phyloP scores from a whole-genome alignment of 1,140 invertebrate species.

The Oncopeltus fasciatus region DNA sequence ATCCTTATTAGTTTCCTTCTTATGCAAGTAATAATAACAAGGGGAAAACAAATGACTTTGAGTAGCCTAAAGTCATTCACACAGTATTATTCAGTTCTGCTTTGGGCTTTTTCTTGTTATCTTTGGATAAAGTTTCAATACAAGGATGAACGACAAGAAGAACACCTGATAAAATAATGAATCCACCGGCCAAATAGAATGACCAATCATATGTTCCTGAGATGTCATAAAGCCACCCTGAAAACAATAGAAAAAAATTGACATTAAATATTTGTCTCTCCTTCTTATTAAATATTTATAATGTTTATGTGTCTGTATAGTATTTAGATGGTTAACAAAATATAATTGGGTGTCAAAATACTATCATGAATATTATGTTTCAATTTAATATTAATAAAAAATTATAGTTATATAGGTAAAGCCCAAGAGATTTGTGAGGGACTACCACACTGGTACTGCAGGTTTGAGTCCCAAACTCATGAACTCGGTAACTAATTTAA shows the following conservation, averaged over 20 bases:
- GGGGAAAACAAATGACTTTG: too few species aligned
- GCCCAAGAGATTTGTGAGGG: too few species aligned
- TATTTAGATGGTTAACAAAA: neutral
- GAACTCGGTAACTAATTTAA: too few species aligned
- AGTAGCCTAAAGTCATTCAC: neutral
- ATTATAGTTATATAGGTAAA: too few species aligned
- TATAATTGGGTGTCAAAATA: too few species aligned
- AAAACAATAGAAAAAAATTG: constrained; percentile 27
- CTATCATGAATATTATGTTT: too few species aligned
- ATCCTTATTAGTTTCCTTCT: too few species aligned
- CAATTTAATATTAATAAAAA: too few species aligned
- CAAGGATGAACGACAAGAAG: constrained; percentile 52
- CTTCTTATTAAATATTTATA: neutral
- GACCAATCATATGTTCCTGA: constrained; percentile 66
- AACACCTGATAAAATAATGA: constrained; percentile 68
- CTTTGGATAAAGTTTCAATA: constrained; percentile 12
- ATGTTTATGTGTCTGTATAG: neutral
- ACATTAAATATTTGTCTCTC: neutral
- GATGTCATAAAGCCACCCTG: constrained; percentile 66
- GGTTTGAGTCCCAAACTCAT: too few species aligned
- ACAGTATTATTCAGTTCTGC: neutral
- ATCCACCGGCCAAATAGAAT: constrained; percentile 73
- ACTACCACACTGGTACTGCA: too few species aligned
- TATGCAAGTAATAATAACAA: too few species aligned
- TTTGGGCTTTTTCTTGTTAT: constrained; percentile 1